Evolutionary conservation across 2,797 vertebrate genomes (phyloP).

Genomic region (Bucorvus abyssinicus): DNA sequence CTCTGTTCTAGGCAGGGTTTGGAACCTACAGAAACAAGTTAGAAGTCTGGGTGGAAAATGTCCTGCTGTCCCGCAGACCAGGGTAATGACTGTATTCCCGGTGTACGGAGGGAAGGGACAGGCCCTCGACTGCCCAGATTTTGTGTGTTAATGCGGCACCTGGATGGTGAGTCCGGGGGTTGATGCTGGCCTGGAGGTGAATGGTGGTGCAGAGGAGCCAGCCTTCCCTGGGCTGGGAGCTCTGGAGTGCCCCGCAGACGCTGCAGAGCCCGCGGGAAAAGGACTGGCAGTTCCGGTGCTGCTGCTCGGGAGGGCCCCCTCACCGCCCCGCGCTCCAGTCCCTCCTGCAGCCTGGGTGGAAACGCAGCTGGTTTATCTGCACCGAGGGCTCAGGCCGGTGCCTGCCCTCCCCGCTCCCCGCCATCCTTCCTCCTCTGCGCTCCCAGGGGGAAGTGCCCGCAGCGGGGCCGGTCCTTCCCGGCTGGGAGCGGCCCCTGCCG

Average conservation of each 20-base stretch:
- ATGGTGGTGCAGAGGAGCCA: rapidly evolving
- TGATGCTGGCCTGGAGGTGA: rapidly evolving
- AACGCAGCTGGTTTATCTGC: no score
- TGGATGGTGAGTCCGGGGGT: background rate
- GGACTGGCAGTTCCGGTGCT: no score
- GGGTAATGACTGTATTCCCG: no score
- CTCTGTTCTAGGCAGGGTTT: no score
- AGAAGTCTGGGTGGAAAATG: background rate
- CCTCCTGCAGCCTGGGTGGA: background rate
- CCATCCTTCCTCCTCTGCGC: no score
- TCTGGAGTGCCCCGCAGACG: no score
- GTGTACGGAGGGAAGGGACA: background rate
- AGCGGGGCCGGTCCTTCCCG: background rate
- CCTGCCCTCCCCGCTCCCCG: background rate
- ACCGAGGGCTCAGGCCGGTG: no score
- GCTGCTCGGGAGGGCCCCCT: background rate
- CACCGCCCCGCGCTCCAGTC: background rate
- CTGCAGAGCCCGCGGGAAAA: no score
- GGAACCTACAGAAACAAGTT: rapidly evolving
- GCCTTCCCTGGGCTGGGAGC: no score
- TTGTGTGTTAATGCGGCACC: rapidly evolving
- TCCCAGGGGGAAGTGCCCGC: background rate
- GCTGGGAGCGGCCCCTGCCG: no score
- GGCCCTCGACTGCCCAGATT: background rate
- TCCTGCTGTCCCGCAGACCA: no score